Base-by-base conservation (phyloP, 2,113 vertebrate genomes). In the Pygoscelis antarcticus region DNA sequence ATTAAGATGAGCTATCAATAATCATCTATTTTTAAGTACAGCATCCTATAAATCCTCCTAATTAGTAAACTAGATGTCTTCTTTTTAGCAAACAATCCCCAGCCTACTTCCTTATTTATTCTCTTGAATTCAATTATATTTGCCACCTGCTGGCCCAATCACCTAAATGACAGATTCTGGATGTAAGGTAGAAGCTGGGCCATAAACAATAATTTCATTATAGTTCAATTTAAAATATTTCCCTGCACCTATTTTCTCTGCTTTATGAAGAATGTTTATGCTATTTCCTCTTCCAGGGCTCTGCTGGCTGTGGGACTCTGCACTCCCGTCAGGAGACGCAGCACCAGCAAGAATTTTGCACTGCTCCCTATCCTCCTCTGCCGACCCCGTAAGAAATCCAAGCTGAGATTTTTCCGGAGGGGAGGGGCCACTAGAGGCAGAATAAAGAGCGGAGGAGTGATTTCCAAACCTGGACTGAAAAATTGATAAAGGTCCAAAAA, bases 101-200 rank as follows among this genome's bases (percentile, higher is more conserved):
- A 95, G 96, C 75, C 78, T 95, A 83, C 71, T 80, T 88, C 90
- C 78, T 93, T 94, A 88, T 96, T 97, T 96, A 94, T 94, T 94
- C 93, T 83, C 82, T 80, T 93, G 87, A 90, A 95, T 92, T 96
- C 87, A 95, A 97, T 97, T 93, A 92, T 32, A 77, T 83, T 96
- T 92, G 93, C 96, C 94, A 97, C 96, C 96, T 97, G 96, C 96
- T 96, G 92, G 96, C 90, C 93, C 95, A 88, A 83, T 54, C 95
- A 88, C 93, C 68, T 95, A 95, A 97, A 96, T 97, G 92, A 97
- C 96, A 96, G 54, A 93, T 95, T 95, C 93, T 96, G 87, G 78
- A 96, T 96, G 95, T 76, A 96, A 96, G 61, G 80, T 87, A 96
- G 90, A 89, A 96, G 78, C 87, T 80, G 77, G 86, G 94, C 83